Conservation (phyloP, 2,113 vertebrate genomes). For the Propithecus coquereli region DNA sequence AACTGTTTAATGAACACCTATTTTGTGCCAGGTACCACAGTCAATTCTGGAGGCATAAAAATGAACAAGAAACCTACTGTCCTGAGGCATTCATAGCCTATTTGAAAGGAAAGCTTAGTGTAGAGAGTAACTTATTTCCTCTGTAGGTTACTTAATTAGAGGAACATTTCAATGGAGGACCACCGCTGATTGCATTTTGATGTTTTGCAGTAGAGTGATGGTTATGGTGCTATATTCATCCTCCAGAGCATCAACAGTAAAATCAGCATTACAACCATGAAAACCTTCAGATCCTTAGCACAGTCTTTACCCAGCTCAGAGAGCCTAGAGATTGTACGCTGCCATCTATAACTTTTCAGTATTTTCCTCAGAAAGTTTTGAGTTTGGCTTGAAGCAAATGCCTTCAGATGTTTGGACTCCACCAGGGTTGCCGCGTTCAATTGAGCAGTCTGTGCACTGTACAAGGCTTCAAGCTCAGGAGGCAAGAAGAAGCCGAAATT, state of each 20-base stretch:
- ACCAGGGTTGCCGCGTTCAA: not conserved
- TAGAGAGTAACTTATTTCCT: not conserved
- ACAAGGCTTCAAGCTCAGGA: not conserved
- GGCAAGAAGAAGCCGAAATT: not conserved
- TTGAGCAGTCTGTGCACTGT: not conserved
- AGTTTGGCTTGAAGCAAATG: not conserved
- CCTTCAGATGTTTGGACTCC: not conserved
- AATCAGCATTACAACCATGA: not conserved
- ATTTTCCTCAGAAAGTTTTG: not conserved
- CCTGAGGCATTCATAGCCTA: not conserved
- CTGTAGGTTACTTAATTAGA: not conserved
- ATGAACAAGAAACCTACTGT: not conserved
- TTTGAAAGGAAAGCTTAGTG: not conserved
- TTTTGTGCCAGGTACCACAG: not conserved
- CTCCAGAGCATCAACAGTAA: not conserved
- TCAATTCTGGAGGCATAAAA: not conserved
- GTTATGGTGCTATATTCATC: not conserved
- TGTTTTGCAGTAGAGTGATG: not conserved
- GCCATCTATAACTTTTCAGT: not conserved
- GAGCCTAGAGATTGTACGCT: not conserved
- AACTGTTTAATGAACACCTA: not conserved
- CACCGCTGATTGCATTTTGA: not conserved
- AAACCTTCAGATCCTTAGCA: not conserved
- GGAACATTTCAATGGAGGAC: not conserved
- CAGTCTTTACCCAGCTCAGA: not conserved